Evolutionary conservation across 2,113 vertebrate genomes (phyloP).

Genomic region (Eulemur rufifrons): DNA sequence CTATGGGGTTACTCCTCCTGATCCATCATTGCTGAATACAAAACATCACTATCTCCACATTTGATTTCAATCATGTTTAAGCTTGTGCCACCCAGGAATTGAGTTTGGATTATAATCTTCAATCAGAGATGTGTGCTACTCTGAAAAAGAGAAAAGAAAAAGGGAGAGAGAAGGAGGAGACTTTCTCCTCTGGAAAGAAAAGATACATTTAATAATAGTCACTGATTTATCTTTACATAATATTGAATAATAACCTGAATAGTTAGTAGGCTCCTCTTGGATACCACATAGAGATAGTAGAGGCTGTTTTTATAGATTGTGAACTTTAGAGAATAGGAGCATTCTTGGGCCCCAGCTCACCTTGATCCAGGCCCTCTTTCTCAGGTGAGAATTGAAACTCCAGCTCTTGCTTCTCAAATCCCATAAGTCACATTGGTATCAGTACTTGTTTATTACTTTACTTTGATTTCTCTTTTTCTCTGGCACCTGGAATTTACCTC

Average conservation of each 20-base stretch:
- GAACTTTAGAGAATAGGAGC: neutral
- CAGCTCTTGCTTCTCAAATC: neutral
- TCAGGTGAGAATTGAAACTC: neutral
- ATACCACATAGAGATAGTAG: neutral
- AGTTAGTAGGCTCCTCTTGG: neutral
- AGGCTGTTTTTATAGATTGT: neutral
- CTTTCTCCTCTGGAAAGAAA: neutral
- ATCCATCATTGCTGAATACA: neutral
- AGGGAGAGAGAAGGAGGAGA: neutral
- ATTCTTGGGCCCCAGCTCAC: neutral
- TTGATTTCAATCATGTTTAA: conserved; percentile 13
- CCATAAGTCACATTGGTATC: neutral
- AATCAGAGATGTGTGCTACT: neutral
- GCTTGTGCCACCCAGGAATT: neutral
- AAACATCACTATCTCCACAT: neutral
- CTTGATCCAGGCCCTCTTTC: neutral
- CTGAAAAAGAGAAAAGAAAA: neutral
- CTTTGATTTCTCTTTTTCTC: neutral
- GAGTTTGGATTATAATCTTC: neutral
- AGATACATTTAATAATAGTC: neutral
- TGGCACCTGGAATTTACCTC: neutral
- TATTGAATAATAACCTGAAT: neutral
- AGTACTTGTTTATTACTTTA: neutral
- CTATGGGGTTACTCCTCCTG: neutral
- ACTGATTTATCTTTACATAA: neutral